These are phyloP conservation scores for Sorex araneus DNA, from an alignment of 2,113 vertebrate species.

Conservation along the genomic window DNA sequence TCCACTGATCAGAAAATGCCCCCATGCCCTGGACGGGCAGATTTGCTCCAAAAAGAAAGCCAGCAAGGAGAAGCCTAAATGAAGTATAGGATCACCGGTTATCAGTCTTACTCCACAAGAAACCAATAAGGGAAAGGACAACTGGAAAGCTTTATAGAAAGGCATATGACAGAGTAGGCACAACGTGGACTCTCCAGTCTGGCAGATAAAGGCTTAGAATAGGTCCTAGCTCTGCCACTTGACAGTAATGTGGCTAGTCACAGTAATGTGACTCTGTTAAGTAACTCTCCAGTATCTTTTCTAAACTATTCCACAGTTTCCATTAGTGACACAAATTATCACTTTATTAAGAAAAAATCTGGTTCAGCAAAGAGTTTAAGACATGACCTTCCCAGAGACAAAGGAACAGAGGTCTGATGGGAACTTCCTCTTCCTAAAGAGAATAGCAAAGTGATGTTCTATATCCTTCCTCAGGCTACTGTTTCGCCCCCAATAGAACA, in stretches of 20 bases:
- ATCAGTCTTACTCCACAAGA: not conserved
- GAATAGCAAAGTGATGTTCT: not conserved
- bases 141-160: not conserved
- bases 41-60: not conserved
- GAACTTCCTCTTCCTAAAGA: not conserved
- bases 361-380: not conserved
- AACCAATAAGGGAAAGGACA: not conserved
- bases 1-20: not conserved
- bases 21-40: not conserved
- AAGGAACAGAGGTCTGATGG: not conserved
- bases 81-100: not conserved
- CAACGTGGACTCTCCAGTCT: not conserved
- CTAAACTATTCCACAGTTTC: not conserved
- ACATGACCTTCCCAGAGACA: not conserved
- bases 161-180: not conserved
- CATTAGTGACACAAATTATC: not conserved
- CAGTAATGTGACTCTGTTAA: not conserved
- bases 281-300: not conserved
- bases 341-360: not conserved
- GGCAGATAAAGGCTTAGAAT: not conserved
- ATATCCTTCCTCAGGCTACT: not conserved
- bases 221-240: constrained; percentile 2
- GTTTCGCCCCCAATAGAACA: not conserved
- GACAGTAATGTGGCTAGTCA: too few relatives aligned
- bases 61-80: not conserved